Conservation (phyloP, 2,888 invertebrate genomes). For the Hypomecis atomaria region DNA sequence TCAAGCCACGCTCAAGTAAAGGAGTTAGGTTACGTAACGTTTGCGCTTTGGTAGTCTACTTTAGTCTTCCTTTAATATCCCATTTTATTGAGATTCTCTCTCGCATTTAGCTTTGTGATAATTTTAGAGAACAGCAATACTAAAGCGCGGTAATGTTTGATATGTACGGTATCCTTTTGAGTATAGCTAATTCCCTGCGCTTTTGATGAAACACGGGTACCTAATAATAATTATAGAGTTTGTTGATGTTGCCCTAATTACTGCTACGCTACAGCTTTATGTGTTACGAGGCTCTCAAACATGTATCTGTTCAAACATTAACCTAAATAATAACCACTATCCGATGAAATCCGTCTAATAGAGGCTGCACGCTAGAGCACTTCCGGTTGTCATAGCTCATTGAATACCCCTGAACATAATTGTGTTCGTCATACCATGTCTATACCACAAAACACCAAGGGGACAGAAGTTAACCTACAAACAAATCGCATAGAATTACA, state of each 20-base stretch:
- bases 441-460: too few relatives aligned
- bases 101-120: constrained; percentile 27
- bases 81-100: constrained; percentile 28
- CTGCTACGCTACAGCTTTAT: too few relatives aligned
- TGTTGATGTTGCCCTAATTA: too few relatives aligned
- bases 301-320: too few relatives aligned
- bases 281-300: too few relatives aligned
- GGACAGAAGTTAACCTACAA: too few relatives aligned
- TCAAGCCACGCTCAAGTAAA: constrained; percentile 54
- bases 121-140: constrained; percentile 15
- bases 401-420: not conserved
- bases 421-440: not conserved
- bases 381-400: not conserved
- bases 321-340: too few relatives aligned
- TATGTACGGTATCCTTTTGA: too few relatives aligned
- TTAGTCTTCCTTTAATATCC: constrained; percentile 41
- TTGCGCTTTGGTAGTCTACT: constrained; percentile 26
- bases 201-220: too few relatives aligned
- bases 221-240: too few relatives aligned
- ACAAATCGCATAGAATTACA: too few relatives aligned
- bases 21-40: constrained; percentile 48
- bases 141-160: not conserved
- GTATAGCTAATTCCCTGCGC: too few relatives aligned
- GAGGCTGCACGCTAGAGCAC: not conserved
- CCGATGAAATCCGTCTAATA: not conserved